Conservation (phyloP, 2,888 invertebrate species). For the Euproctis similis region DNA sequence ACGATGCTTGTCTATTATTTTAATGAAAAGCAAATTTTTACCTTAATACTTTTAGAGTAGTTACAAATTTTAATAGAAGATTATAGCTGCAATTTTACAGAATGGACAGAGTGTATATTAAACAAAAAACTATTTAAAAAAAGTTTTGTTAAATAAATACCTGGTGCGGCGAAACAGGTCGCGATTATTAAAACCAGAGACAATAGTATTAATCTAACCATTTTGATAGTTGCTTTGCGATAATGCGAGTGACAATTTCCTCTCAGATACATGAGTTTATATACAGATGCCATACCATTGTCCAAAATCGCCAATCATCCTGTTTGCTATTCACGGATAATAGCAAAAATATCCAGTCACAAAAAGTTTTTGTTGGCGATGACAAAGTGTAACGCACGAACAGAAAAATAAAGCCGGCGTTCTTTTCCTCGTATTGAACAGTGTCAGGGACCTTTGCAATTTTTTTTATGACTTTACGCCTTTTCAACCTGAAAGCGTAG, state of each 20-base stretch:
- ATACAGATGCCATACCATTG: constrained; percentile 32
- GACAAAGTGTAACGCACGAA: constrained; percentile 22
- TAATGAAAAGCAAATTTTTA: no score
- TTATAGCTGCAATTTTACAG: no score
- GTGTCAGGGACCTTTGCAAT: no score
- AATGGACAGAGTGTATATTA: no score
- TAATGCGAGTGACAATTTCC: not conserved
- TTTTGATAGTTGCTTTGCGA: constrained; percentile 20
- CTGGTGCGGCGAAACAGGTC: constrained; percentile 38
- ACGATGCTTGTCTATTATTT: no score
- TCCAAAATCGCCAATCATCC: constrained; percentile 36
- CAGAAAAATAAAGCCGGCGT: constrained; percentile 6
- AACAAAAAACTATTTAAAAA: no score
- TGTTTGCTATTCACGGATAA: constrained; percentile 34
- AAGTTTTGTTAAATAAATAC: no score
- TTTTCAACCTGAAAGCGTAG: no score
- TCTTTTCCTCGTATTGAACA: constrained; percentile 12
- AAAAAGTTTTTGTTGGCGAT: constrained; percentile 23
- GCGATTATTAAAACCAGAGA: constrained; percentile 20
- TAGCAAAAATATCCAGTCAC: constrained; percentile 37
- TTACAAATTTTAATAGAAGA: no score
- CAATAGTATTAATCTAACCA: constrained; percentile 28
- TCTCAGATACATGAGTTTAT: constrained; percentile 23
- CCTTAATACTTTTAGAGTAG: no score
- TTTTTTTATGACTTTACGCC: no score